Percentiles rank a stretch among this genome's conserved stretches.
These are phyloP conservation scores for Ptychobarbus kaznakovi DNA, from an alignment of 2,797 vertebrate species.

Conservation along the genomic window DNA sequence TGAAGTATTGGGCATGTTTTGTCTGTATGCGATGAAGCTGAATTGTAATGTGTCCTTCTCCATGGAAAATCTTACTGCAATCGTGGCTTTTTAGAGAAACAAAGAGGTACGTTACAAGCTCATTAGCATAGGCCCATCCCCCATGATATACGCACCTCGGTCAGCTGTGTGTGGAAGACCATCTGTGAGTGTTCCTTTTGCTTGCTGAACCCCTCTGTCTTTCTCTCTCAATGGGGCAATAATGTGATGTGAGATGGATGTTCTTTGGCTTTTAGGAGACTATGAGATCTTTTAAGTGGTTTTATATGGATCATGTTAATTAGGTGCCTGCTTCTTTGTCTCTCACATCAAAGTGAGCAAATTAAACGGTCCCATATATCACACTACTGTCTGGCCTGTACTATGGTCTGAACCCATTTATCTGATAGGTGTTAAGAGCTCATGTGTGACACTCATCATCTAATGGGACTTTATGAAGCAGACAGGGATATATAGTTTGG, in stretches of 20 bases:
- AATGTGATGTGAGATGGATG: neutral
- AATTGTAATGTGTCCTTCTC: slow-evolving; percentile 7
- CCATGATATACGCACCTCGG: slow-evolving; percentile 18
- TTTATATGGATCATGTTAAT: slow-evolving; percentile 49
- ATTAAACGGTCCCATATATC: slow-evolving; percentile 5
- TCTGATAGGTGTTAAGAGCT: slow-evolving; percentile 22
- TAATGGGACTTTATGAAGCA: slow-evolving; percentile 2
- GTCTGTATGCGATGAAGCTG: slow-evolving; percentile 9
- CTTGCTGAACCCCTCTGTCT: neutral
- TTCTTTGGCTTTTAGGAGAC: slow-evolving; percentile 22
- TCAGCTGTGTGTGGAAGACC: slow-evolving; percentile 44
- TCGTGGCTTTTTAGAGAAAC: neutral
- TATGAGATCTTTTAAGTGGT: slow-evolving; percentile 18
- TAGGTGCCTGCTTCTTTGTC: slow-evolving; percentile 23
- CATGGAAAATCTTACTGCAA: slow-evolving; percentile 20
- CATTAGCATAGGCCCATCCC: slow-evolving; percentile 39
- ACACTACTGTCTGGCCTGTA: neutral
- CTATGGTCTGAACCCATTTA: slow-evolving; percentile 25
- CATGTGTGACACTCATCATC: neutral
- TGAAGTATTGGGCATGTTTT: neutral
- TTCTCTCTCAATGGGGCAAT: slow-evolving; percentile 16
- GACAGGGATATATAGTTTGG: neutral
- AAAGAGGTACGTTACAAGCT: neutral
- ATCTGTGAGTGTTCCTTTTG: slow-evolving; percentile 36
- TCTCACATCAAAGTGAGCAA: slow-evolving; percentile 22